Base-by-base conservation (phyloP, 2,797 vertebrate species). In the Lagorchestes hirsutus region DNA sequence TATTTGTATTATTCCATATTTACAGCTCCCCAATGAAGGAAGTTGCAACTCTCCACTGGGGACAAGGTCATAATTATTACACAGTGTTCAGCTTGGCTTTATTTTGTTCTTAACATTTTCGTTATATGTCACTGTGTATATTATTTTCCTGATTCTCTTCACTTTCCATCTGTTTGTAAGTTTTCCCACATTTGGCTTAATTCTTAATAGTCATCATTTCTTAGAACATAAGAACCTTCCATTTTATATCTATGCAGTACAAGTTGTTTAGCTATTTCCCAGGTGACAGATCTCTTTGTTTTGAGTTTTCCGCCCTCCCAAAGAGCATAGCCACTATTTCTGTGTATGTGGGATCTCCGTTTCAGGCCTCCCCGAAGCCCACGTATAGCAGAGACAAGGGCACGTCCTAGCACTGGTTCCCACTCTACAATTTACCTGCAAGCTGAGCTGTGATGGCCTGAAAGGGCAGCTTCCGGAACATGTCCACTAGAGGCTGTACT, bases 381-480 rank as follows among this genome's bases (percentile, higher is more conserved):
- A 27, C 10, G 2, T 50, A 87, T 1, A 87, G 40, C 40, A 18
- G 24, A 87, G 40, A 50, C 10, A 50, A 87, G 40, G 34, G 2
- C 1, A 52, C 4, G 0, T 0, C 56, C 52, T 11, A 91, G n/a
- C 55, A 1, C 6, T 74, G 94, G n/a, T n/a, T 94, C 94, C 54
- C 0, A 54, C 46, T 82, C 67, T 55, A 74, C 58, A 91, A 96
- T 54, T 95, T 98, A 99, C 99, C 99, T 98, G 99, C 99, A 92
- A 99, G 99, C 91, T 99, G 99, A 95, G 99, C 99, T 40, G 98
- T 98, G 95, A 99, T 97, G 1, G 99, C 99, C 98, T 99, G 99
- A 98, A 99, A 99, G 0, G 99, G 99, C 27, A 99, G 98, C 97
- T 99, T 99, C 97, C 99, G 99, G 98, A 99, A 99, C 0, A 99